These are phyloP conservation scores for Gari tellinella DNA, from an alignment of 2,888 invertebrate genomes.

Conservation along the genomic window DNA sequence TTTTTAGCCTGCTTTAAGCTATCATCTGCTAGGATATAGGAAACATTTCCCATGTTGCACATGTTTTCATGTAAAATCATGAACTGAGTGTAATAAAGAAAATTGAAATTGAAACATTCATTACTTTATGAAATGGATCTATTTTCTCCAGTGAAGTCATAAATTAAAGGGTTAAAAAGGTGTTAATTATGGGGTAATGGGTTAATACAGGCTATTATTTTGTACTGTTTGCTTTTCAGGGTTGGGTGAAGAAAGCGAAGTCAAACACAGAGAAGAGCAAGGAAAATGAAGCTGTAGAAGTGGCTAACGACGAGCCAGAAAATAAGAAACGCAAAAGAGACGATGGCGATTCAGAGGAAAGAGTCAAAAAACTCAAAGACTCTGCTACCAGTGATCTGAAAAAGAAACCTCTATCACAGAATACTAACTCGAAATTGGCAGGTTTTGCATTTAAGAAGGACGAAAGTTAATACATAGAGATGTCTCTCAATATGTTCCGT, in stretches of 20 bases:
- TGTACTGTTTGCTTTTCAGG: constrained; percentile 50
- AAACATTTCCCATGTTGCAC: no score
- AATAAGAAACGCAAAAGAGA: constrained; percentile 64
- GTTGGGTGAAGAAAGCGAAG: constrained; percentile 74
- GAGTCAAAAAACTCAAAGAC: constrained; percentile 51
- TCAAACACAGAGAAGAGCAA: constrained; percentile 45
- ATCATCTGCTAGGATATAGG: no score
- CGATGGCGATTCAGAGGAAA: constrained; percentile 45
- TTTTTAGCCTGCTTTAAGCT: background rate
- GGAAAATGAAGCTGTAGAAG: constrained; percentile 41
- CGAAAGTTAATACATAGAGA: constrained; percentile 13
- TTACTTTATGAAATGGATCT: no score
- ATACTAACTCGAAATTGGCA: constrained; percentile 73
- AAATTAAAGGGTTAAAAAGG: no score
- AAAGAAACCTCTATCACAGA: constrained; percentile 67
- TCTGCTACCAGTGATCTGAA: constrained; percentile 37
- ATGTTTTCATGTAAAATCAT: no score
- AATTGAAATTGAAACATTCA: no score
- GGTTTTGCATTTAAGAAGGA: constrained; percentile 73
- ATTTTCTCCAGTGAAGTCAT: no score
- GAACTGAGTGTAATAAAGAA: no score
- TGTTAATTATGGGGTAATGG: no score
- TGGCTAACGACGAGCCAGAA: constrained; percentile 16
- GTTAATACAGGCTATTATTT: no score
- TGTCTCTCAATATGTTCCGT: no score